These are phyloP conservation scores for Lytechinus variegatus DNA, from an alignment of 35 echinoderm and acorn worm genomes.

Conservation along the genomic window DNA sequence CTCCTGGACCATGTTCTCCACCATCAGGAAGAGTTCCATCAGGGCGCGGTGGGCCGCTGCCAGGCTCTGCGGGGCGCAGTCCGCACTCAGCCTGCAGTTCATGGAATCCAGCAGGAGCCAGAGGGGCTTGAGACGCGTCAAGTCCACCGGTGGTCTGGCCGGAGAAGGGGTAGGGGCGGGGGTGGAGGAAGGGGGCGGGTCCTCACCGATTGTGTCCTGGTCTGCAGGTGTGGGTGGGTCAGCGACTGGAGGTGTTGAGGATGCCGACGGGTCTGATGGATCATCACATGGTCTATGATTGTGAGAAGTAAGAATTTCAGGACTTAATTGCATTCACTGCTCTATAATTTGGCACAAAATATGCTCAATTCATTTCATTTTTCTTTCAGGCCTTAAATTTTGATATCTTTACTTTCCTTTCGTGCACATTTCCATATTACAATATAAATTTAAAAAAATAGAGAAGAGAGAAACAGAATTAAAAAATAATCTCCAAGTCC, in stretches of 20 bases:
- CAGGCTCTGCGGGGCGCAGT: conserved; percentile 68
- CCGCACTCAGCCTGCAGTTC: conserved; percentile 72
- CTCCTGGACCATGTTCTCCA: conserved; percentile 80
- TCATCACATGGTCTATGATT: neutral
- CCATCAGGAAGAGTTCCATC: conserved; percentile 91
- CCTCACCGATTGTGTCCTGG: neutral
- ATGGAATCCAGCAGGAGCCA: conserved; percentile 88
- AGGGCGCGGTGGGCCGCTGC: conserved; percentile 88
- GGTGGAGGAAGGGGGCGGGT: neutral
- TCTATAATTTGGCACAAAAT: too few relatives aligned
- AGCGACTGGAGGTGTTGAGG: neutral
- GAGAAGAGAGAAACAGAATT: too few relatives aligned
- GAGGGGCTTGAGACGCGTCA: conserved; percentile 84
- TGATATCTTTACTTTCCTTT: too few relatives aligned
- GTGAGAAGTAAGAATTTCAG: neutral
- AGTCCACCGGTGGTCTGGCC: conserved; percentile 53
- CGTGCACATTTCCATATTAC: too few relatives aligned
- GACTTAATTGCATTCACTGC: neutral
- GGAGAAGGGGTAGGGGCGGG: neutral
- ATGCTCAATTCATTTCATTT: neutral
- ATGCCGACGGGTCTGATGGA: neutral
- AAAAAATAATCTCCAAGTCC: too few relatives aligned
- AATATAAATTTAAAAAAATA: too few relatives aligned
- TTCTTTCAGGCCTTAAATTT: too few relatives aligned
- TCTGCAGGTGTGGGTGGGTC: neutral